A percentile compares a stretch with the other conserved stretches of the same genome.
These are phyloP conservation scores for Lagopus muta DNA, from an alignment of 2,113 vertebrate genomes.

Conservation along the genomic window DNA sequence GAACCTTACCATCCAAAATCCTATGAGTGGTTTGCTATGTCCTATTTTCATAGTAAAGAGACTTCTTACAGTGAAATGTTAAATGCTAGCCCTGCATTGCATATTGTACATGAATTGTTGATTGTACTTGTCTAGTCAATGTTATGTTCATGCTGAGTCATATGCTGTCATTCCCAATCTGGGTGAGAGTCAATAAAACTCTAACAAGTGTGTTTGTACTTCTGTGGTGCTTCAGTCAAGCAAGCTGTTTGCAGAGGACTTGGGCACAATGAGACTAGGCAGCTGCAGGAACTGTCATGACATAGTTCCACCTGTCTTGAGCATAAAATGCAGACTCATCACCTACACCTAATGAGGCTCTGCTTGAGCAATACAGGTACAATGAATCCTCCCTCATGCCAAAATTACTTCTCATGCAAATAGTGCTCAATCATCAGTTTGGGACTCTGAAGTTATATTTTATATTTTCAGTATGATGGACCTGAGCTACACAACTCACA, in stretches of 20 bases:
- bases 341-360: rapidly evolving
- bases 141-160: background rate
- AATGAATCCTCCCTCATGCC: background rate
- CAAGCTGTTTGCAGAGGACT: background rate
- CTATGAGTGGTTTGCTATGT: rapidly evolving
- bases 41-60: background rate
- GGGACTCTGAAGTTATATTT: background rate
- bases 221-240: background rate
- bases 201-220: background rate
- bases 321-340: background rate
- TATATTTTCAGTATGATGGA: background rate
- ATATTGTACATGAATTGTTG: background rate
- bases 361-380: background rate
- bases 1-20: background rate
- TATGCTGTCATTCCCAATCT: background rate
- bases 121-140: background rate
- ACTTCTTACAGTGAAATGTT: background rate
- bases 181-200: background rate
- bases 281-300: background rate
- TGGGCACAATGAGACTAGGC: background rate
- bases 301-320: background rate
- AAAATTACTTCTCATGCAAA: background rate
- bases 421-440: background rate
- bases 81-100: background rate
- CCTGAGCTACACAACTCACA: background rate